These are phyloP conservation scores for Zoanthus gigantus DNA, from an alignment of 92 coral and sea anemone genomes.

Conservation along the genomic window DNA sequence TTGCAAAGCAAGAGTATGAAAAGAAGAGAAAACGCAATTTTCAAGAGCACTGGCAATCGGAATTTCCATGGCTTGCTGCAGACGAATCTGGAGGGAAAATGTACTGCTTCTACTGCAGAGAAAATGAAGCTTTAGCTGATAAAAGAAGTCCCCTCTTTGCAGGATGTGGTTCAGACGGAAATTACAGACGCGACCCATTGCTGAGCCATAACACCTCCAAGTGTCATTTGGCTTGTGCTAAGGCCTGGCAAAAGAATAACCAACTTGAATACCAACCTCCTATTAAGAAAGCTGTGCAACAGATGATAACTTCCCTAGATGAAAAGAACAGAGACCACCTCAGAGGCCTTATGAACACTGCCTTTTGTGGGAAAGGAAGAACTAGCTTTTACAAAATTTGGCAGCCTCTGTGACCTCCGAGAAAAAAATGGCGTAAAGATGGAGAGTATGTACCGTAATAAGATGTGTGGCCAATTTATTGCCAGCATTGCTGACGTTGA, in stretches of 20 bases:
- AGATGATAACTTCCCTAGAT: constrained; percentile 14
- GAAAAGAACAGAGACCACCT: constrained; percentile 22
- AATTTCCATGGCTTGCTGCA: constrained; percentile 29
- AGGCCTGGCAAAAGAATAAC: constrained; percentile 31
- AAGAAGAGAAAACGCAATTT: constrained; percentile 7
- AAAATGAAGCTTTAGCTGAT: constrained; percentile 29
- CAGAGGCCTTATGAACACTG: constrained; percentile 44
- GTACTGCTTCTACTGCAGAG: constrained; percentile 38
- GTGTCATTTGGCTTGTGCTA: neutral
- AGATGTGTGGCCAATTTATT: constrained; percentile 17
- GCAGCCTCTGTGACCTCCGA: constrained; percentile 2
- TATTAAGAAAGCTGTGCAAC: constrained; percentile 34
- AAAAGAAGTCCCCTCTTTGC: constrained; percentile 34
- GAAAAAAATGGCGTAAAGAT: constrained; percentile 55
- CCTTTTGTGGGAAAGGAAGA: constrained; percentile 49
- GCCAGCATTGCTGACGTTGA: constrained; percentile 44
- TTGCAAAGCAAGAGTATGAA: constrained; percentile 22
- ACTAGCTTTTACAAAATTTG: constrained; percentile 44
- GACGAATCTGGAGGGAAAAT: constrained; percentile 19
- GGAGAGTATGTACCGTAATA: constrained; percentile 42
- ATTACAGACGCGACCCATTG: constrained; percentile 24
- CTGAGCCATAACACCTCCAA: constrained; percentile 40
- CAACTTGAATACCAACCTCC: constrained; percentile 22
- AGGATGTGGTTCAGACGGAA: constrained; percentile 12
- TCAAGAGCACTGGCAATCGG: constrained; percentile 5